A percentile compares a stretch with the other conserved stretches of the same genome.
phyloP scores from a whole-genome alignment of 1,140 invertebrate species.

The Anastrepha ludens region DNA sequence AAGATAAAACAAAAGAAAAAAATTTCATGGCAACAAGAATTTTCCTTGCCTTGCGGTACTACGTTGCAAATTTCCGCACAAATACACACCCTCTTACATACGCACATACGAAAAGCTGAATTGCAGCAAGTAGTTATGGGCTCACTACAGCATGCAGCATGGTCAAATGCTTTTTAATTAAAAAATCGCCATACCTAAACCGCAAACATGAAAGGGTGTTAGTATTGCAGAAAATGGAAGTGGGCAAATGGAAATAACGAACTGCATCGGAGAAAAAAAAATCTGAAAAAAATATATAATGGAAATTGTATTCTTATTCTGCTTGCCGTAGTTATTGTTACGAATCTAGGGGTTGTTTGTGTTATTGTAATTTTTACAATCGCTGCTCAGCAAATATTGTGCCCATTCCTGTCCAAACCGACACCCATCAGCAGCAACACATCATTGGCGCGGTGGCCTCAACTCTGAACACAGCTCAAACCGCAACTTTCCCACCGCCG shows the following conservation, averaged over 20 bases:
- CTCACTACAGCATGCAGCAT: conserved; percentile 28
- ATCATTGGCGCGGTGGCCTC: not conserved
- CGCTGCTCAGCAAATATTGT: not conserved
- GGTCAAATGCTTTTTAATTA: conserved; percentile 53
- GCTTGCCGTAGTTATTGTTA: not conserved
- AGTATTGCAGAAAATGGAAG: not conserved
- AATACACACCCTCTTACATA: not conserved
- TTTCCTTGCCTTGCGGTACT: not conserved
- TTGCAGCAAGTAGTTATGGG: not conserved
- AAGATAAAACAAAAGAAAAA: not conserved
- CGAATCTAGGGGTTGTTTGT: not conserved
- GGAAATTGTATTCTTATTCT: not conserved
- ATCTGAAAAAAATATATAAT: not conserved
- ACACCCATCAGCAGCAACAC: not conserved
- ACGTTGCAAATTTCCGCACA: conserved; percentile 8
- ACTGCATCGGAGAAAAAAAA: not conserved
- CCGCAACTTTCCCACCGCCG: not conserved
- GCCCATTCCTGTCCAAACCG: not conserved
- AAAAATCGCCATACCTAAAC: conserved; percentile 40
- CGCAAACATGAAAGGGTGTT: not conserved
- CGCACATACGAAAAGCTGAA: not conserved
- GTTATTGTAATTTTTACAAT: not conserved
- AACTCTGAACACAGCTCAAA: not conserved
- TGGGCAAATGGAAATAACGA: not conserved
- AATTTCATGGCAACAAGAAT: not conserved